Percentiles rank a stretch among this genome's conserved stretches.
phyloP scores from a whole-genome alignment of 2,888 invertebrate species.

The Bellardia bayeri region DNA sequence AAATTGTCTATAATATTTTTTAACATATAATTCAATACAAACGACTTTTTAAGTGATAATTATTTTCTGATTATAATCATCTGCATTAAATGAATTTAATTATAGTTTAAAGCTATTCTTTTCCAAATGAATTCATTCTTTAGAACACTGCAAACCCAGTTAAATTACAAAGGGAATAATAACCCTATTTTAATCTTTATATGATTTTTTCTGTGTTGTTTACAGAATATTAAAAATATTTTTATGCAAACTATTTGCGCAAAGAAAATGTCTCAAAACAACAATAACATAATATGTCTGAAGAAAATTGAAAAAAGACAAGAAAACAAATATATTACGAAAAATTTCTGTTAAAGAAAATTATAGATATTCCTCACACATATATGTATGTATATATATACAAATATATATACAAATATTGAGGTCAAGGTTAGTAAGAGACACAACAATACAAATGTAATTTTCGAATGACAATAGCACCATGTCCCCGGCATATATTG shows the following conservation, averaged over 20 bases:
- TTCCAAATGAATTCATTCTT: background rate
- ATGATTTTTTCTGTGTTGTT: background rate
- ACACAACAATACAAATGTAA: slow-evolving; percentile 61
- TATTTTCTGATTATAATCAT: too few species aligned
- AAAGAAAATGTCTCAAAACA: slow-evolving; percentile 28
- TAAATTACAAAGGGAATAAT: slow-evolving; percentile 9
- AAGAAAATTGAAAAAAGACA: slow-evolving; percentile 26
- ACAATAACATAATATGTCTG: slow-evolving; percentile 14
- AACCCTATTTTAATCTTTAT: slow-evolving; percentile 52
- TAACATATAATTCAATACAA: too few species aligned
- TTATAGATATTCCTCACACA: slow-evolving; percentile 17
- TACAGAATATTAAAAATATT: slow-evolving; percentile 56
- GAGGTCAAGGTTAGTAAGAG: slow-evolving; percentile 74
- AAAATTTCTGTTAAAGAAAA: slow-evolving; percentile 39
- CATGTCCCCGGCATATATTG: slow-evolving; percentile 61
- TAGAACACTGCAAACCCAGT: background rate
- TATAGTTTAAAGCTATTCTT: too few species aligned
- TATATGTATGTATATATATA: background rate
- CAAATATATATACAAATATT: slow-evolving; percentile 42
- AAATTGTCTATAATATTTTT: too few species aligned
- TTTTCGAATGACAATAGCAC: slow-evolving; percentile 58
- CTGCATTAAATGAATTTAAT: too few species aligned
- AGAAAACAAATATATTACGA: slow-evolving; percentile 36
- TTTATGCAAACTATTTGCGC: slow-evolving; percentile 49
- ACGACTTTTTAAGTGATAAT: too few species aligned